These are phyloP conservation scores for Fulmarus glacialis DNA, from an alignment of 2,113 vertebrate genomes.

Conservation along the genomic window DNA sequence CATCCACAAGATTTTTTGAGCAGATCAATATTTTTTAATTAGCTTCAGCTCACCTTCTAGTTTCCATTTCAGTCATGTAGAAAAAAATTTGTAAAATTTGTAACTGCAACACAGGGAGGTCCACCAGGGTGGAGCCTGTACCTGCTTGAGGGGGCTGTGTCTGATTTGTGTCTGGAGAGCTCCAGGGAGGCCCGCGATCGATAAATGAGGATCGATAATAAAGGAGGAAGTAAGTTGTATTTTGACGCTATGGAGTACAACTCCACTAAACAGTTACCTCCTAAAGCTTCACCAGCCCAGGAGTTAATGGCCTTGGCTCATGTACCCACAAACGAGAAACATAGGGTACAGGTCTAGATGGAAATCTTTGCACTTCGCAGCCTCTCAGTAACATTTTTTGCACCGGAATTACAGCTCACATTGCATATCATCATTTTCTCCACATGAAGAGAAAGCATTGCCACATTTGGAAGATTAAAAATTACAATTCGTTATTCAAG, in stretches of 20 bases:
- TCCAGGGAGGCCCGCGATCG: accelerated
- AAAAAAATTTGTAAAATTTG: neutral
- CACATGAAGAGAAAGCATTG: neutral
- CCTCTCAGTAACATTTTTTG: neutral
- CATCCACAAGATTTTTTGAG: neutral
- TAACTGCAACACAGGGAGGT: neutral
- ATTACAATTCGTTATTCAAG: neutral
- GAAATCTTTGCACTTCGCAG: neutral
- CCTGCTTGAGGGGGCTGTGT: neutral
- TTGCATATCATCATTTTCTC: accelerated
- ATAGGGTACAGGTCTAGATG: neutral
- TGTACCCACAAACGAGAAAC: too few relatives aligned
- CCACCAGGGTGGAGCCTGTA: neutral
- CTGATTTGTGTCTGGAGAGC: neutral
- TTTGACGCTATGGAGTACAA: neutral
- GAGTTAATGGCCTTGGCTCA: accelerated
- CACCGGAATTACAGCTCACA: neutral
- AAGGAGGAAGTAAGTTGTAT: neutral
- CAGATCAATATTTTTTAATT: neutral
- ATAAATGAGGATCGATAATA: neutral
- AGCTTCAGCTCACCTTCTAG: neutral
- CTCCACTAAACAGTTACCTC: neutral
- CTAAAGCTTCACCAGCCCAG: neutral
- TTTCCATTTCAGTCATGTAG: neutral
- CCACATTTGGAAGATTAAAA: neutral